Conservation (phyloP, 2,888 invertebrate genomes). For the Notodonta dromedarius region DNA sequence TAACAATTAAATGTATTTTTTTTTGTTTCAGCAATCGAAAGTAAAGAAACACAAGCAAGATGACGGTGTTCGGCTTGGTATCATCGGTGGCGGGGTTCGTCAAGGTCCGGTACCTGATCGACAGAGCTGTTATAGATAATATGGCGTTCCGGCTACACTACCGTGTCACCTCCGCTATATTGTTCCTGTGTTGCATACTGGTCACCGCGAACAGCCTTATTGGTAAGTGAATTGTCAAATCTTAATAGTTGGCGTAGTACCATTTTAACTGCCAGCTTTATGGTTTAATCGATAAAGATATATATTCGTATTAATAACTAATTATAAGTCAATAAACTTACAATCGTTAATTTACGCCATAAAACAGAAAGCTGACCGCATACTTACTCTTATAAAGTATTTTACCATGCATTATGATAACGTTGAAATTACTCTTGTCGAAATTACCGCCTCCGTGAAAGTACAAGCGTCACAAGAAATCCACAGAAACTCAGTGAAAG, state of each 20-base stretch:
- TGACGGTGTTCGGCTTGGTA: constrained; percentile 93
- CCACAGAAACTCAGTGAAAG: constrained; percentile 24
- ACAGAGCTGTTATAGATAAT: constrained; percentile 95
- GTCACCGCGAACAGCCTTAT: constrained; percentile 95
- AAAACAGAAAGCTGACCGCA: too few relatives aligned
- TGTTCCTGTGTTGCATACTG: constrained; percentile 94
- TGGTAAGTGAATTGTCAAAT: constrained; percentile 84
- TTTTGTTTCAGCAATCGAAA: constrained; percentile 58
- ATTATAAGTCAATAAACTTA: too few relatives aligned
- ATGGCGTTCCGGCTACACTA: constrained; percentile 96
- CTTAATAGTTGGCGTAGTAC: too few relatives aligned
- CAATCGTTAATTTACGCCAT: too few relatives aligned
- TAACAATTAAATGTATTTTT: constrained; percentile 13
- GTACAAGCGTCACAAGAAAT: constrained; percentile 9
- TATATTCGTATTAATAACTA: too few relatives aligned
- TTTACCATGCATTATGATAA: too few relatives aligned
- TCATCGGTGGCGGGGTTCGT: constrained; percentile 96
- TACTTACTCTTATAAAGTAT: too few relatives aligned
- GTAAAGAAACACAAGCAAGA: constrained; percentile 70
- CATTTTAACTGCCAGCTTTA: too few relatives aligned
- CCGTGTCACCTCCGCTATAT: constrained; percentile 92
- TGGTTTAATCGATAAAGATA: too few relatives aligned
- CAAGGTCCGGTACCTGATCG: constrained; percentile 94
- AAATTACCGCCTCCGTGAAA: constrained; percentile 15
- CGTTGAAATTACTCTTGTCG: too few relatives aligned